These are phyloP conservation scores for Chionomys nivalis DNA, from an alignment of 2,113 vertebrate species.

Conservation along the genomic window DNA sequence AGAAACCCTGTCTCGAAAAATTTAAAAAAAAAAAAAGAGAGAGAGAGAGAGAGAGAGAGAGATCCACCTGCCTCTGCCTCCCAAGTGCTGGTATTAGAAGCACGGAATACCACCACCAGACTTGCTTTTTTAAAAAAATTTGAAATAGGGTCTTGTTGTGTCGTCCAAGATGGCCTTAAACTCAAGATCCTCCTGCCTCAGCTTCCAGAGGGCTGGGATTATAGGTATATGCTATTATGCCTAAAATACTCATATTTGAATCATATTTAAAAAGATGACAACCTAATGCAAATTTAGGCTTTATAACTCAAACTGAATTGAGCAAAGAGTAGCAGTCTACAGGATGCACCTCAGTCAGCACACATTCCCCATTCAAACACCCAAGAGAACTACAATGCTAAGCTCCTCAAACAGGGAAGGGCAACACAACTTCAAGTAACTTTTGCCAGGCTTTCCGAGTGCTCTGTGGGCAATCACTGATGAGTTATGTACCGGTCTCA, in stretches of 20 bases:
- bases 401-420: background rate
- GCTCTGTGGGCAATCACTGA: background rate
- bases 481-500: background rate
- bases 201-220: background rate
- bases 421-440: background rate
- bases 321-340: background rate
- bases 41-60: no score
- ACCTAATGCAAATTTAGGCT: slow-evolving; percentile 16
- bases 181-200: background rate
- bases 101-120: background rate
- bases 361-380: background rate
- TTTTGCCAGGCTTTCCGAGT: accelerated
- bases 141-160: background rate
- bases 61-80: background rate
- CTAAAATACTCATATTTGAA: background rate
- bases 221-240: background rate
- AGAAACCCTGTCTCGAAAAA: no score
- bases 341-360: background rate
- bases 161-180: background rate
- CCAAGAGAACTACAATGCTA: background rate
- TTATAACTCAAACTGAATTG: background rate
- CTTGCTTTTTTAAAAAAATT: background rate
- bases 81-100: background rate
- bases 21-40: no score
- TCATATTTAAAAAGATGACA: slow-evolving; percentile 6